A percentile compares a stretch with the other conserved stretches of the same genome.
Evolutionary conservation across 2,113 vertebrate species (phyloP).

Genomic region (Osmerus eperlanus): DNA sequence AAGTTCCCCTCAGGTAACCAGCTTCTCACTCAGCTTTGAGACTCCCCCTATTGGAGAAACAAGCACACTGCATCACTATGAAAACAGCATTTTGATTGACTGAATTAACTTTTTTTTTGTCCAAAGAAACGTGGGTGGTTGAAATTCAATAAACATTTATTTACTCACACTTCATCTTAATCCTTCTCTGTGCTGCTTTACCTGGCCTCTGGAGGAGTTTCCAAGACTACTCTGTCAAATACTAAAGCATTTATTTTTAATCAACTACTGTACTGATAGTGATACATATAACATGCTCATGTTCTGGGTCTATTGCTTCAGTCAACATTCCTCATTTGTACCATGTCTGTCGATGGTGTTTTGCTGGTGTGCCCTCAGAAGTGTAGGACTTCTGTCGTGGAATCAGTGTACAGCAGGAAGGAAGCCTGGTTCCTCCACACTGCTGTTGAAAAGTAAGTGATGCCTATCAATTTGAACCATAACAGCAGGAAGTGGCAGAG

Average conservation of each 20-base stretch:
- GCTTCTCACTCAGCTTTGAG: not conserved
- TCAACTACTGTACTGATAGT: too few species aligned
- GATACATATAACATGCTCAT: too few species aligned
- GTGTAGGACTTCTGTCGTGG: not conserved
- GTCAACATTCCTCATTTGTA: too few species aligned
- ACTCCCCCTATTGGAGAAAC: constrained; percentile 16
- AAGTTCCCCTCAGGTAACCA: too few species aligned
- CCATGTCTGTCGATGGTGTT: constrained; percentile 5
- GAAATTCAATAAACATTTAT: not conserved
- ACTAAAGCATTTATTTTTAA: too few species aligned
- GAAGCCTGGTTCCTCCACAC: not conserved
- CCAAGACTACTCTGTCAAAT: too few species aligned
- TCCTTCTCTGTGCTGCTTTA: too few species aligned
- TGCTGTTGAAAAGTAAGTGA: constrained; percentile 7
- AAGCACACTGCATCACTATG: not conserved
- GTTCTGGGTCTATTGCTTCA: too few species aligned
- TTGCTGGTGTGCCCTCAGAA: not conserved
- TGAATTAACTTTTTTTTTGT: not conserved
- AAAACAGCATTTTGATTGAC: not conserved
- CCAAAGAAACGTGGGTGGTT: not conserved
- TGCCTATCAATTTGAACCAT: constrained; percentile 31
- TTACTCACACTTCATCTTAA: too few species aligned
- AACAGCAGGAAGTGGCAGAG: constrained; percentile 41
- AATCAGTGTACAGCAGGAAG: constrained; percentile 29
- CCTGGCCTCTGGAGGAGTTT: too few species aligned